A percentile compares a stretch with the other conserved stretches of the same genome.
phyloP scores from a whole-genome alignment of 2,797 vertebrate species.

The Tenualosa thibaudeaui region DNA sequence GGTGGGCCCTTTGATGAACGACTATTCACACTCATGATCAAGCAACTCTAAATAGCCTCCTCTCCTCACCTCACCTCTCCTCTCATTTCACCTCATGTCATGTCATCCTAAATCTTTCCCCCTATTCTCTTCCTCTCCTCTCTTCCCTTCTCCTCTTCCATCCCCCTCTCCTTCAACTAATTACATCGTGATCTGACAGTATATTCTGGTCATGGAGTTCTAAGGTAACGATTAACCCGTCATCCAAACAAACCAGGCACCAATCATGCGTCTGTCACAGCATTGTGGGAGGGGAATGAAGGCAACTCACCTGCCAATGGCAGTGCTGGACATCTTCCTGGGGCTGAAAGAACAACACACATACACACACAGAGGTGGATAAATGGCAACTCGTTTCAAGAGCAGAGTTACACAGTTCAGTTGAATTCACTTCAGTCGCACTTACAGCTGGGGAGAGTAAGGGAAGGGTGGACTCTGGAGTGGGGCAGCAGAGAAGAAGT shows the following conservation, averaged over 20 bases:
- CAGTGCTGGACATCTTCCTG: slow-evolving; percentile 93
- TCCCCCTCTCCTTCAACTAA: not conserved
- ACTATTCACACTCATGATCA: not conserved
- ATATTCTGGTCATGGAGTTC: not conserved
- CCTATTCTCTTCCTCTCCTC: not conserved
- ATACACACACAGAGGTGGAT: not conserved
- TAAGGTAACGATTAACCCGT: not conserved
- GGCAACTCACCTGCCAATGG: slow-evolving; percentile 89
- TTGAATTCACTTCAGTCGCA: not conserved
- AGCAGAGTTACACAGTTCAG: not conserved
- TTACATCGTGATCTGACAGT: not conserved
- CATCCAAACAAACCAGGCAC: not conserved
- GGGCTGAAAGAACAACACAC: slow-evolving; percentile 73
- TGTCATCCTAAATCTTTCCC: not conserved
- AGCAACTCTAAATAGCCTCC: not conserved
- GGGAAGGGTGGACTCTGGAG: not conserved
- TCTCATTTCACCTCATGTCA: not conserved
- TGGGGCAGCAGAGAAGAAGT: not conserved
- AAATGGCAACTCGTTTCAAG: not conserved
- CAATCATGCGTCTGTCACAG: not conserved
- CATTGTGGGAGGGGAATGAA: not conserved
- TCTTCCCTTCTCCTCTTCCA: not conserved
- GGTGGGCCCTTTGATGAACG: not conserved
- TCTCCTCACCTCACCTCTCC: not conserved
- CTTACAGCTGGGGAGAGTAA: slow-evolving; percentile 27